Conservation (phyloP, 1,140 invertebrate genomes). For the Bombus turneri region DNA sequence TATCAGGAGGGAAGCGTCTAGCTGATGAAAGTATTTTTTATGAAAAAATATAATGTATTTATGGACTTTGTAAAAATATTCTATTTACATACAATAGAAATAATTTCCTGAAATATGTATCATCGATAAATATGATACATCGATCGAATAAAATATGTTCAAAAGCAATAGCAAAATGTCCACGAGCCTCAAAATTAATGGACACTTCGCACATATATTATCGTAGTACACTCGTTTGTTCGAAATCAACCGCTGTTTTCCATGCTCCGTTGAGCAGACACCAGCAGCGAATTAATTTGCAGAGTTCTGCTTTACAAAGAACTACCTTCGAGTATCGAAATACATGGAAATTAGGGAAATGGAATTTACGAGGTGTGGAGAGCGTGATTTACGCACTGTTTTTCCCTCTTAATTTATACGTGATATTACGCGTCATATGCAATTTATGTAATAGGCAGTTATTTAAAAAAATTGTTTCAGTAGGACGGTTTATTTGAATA, state of each 20-base stretch:
- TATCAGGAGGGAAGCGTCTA: too few species aligned
- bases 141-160: neutral
- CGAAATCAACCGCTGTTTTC: slow-evolving; percentile 10
- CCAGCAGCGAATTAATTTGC: slow-evolving; percentile 32
- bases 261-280: neutral
- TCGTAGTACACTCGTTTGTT: neutral
- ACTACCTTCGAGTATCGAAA: slow-evolving; percentile 1
- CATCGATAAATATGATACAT: neutral
- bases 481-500: neutral
- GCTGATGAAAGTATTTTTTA: too few species aligned
- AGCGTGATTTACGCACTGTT: too few species aligned
- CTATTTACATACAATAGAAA: too few species aligned
- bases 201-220: neutral
- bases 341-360: neutral
- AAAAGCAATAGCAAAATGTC: neutral
- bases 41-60: too few species aligned
- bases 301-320: slow-evolving; percentile 14
- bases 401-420: neutral
- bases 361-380: neutral
- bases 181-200: neutral
- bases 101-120: neutral
- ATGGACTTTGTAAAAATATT: too few species aligned
- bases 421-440: neutral
- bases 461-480: neutral
- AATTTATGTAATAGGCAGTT: neutral